These are phyloP conservation scores for Cervus canadensis DNA, from an alignment of 2,113 vertebrate species.

Conservation along the genomic window DNA sequence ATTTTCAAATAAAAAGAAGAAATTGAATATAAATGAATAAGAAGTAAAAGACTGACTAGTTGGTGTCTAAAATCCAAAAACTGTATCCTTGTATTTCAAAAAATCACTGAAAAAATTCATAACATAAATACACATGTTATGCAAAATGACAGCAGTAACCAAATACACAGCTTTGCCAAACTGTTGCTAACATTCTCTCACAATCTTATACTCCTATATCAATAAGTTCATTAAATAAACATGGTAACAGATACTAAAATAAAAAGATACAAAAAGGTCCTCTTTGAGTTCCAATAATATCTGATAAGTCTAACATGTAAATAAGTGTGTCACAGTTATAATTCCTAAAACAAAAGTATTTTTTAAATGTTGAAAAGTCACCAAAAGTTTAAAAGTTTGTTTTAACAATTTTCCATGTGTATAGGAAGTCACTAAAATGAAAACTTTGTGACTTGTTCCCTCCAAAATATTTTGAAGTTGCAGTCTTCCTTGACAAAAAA, in stretches of 20 bases:
- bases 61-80: not conserved
- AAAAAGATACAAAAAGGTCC: not conserved
- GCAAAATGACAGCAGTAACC: not conserved
- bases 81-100: not conserved
- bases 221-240: slow-evolving; percentile 21
- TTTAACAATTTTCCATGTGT: not conserved
- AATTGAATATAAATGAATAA: slow-evolving; percentile 2
- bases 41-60: not conserved
- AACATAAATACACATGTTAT: not conserved
- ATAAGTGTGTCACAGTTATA: not conserved
- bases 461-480: slow-evolving; percentile 2
- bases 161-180: not conserved
- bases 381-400: not conserved
- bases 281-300: not conserved
- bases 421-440: not conserved
- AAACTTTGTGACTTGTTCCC: not conserved
- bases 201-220: not conserved
- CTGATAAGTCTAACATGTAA: not conserved
- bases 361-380: not conserved
- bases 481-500: slow-evolving; percentile 8
- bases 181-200: not conserved
- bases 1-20: slow-evolving; percentile 29
- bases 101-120: not conserved
- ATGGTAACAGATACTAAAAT: not conserved
- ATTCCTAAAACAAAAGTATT: not conserved